Evolutionary conservation across 1,140 invertebrate genomes (phyloP).

Genomic region (Cotesia vestalis): DNA sequence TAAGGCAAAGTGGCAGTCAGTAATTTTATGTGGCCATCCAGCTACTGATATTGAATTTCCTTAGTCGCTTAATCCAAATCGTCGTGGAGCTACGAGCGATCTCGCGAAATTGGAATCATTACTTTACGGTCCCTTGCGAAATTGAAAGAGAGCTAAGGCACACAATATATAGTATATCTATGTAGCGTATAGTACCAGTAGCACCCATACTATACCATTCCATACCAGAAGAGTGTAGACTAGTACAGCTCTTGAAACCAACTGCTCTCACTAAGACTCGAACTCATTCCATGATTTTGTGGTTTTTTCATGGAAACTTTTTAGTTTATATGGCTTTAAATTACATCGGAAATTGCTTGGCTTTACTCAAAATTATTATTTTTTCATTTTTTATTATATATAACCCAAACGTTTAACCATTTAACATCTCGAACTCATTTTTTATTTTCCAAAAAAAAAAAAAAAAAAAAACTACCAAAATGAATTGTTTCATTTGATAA

Average conservation of each 20-base stretch:
- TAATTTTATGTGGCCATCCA: constrained; percentile 67
- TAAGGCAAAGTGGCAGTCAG: constrained; percentile 65
- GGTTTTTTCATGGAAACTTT: constrained; percentile 24
- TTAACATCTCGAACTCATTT: too few relatives aligned
- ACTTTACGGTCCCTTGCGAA: constrained; percentile 59
- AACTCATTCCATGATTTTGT: constrained; percentile 21
- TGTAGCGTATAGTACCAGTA: too few relatives aligned
- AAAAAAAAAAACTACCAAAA: too few relatives aligned
- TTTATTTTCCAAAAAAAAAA: too few relatives aligned
- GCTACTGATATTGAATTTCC: constrained; percentile 67
- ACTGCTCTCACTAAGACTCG: neutral
- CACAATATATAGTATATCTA: constrained; percentile 7
- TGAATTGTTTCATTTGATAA: too few relatives aligned
- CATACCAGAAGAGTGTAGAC: neutral
- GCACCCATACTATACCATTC: neutral
- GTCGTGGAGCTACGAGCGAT: constrained; percentile 54
- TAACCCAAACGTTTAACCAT: too few relatives aligned
- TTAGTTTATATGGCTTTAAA: constrained; percentile 16
- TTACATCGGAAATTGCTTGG: constrained; percentile 20
- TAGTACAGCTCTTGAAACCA: neutral
- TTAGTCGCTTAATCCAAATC: constrained; percentile 65
- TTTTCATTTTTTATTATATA: neutral
- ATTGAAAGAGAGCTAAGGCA: constrained; percentile 47
- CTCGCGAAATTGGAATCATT: constrained; percentile 65
- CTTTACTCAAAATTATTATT: constrained; percentile 18